These are phyloP conservation scores for Crioceris asparagi DNA, from an alignment of 2,888 invertebrate species.

Conservation along the genomic window DNA sequence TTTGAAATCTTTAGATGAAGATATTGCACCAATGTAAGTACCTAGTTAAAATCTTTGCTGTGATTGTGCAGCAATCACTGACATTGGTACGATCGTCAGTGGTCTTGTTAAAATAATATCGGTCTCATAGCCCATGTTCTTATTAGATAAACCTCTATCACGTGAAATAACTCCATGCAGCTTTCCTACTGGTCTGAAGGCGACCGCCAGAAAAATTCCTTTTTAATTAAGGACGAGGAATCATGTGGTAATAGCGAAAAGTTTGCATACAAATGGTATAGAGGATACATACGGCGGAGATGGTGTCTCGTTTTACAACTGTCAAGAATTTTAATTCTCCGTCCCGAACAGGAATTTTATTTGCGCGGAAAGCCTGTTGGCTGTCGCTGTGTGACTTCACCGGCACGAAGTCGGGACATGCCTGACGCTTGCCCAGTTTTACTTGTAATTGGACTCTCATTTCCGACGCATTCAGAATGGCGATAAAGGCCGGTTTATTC, in stretches of 20 bases:
- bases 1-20: too few species aligned
- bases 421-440: slow-evolving; percentile 34
- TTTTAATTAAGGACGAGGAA: slow-evolving; percentile 19
- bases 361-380: slow-evolving; percentile 31
- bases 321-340: slow-evolving; percentile 37
- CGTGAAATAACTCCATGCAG: too few species aligned
- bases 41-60: too few species aligned
- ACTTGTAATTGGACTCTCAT: slow-evolving; percentile 30
- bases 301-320: slow-evolving; percentile 31
- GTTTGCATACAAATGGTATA: slow-evolving; percentile 20
- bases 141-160: too few species aligned
- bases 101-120: too few species aligned
- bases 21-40: too few species aligned
- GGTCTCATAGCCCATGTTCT: too few species aligned
- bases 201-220: slow-evolving; percentile 16
- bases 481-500: slow-evolving; percentile 37
- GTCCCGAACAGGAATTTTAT: slow-evolving; percentile 35
- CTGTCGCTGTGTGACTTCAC: slow-evolving; percentile 34
- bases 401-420: slow-evolving; percentile 37
- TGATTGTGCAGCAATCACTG: too few species aligned
- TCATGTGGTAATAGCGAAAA: slow-evolving; percentile 19
- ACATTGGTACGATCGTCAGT: too few species aligned
- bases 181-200: too few species aligned
- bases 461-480: slow-evolving; percentile 40
- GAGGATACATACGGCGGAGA: slow-evolving; percentile 11